Percentiles rank a stretch among this genome's conserved stretches.
phyloP scores from a whole-genome alignment of 2,113 vertebrate species.

The Peromyscus californicus region DNA sequence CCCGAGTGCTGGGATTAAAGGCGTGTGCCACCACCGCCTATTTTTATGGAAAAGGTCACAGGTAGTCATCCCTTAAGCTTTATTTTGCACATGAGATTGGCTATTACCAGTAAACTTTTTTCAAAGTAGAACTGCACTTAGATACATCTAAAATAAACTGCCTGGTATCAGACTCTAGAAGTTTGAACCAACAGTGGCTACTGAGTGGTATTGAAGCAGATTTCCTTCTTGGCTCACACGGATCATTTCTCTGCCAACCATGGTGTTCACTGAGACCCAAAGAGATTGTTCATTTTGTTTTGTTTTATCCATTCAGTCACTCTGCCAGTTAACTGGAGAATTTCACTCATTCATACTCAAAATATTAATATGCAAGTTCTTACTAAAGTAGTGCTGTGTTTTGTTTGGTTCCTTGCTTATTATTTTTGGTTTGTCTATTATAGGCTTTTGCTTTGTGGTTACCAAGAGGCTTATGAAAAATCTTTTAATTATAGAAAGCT shows the following conservation, averaged over 20 bases:
- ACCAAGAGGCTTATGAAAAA: background rate
- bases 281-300: background rate
- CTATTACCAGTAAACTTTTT: background rate
- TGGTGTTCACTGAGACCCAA: background rate
- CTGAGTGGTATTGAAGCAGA: background rate
- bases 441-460: background rate
- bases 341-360: background rate
- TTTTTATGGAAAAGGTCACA: background rate
- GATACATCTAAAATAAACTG: background rate
- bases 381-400: background rate
- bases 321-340: background rate
- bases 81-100: background rate
- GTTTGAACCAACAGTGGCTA: background rate
- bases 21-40: background rate
- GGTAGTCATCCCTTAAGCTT: background rate
- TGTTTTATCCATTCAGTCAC: background rate
- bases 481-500: background rate
- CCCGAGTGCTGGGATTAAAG: too few species aligned
- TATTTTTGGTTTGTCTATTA: background rate
- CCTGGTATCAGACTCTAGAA: background rate
- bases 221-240: background rate
- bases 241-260: background rate
- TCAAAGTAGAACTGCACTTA: background rate
- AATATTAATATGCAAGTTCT: background rate
- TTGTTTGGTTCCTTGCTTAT: background rate